Conservation (phyloP, 2,797 vertebrate species). For the Catamblyrhynchus diadema region DNA sequence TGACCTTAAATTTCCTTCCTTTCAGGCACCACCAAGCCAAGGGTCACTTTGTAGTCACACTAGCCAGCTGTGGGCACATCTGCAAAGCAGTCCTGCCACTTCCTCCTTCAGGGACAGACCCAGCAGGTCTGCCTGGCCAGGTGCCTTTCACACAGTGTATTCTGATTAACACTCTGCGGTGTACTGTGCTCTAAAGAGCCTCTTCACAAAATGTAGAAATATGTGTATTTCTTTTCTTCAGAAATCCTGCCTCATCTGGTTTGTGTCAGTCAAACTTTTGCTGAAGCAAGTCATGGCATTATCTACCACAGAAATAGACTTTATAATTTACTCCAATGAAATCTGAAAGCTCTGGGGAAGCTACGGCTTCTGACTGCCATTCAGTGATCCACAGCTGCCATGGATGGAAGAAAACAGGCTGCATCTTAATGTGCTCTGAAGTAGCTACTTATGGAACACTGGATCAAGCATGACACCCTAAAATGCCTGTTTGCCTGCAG, state of each 20-base stretch:
- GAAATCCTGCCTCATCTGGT: not conserved
- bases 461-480: not conserved
- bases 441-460: not conserved
- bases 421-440: not conserved
- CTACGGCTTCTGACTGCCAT: not conserved
- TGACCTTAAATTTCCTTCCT: not conserved
- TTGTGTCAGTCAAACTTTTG: not conserved
- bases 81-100: rapidly evolving
- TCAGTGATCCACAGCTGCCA: not conserved
- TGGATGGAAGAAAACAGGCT: not conserved
- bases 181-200: not conserved
- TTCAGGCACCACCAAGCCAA: not conserved
- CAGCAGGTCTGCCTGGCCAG: not conserved
- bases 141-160: not conserved
- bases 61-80: not conserved
- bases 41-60: not conserved
- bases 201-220: not conserved
- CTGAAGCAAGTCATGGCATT: not conserved
- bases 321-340: not conserved
- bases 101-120: not conserved
- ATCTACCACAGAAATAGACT: not conserved
- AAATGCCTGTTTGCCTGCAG: not conserved
- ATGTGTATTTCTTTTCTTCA: not conserved
- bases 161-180: not conserved
- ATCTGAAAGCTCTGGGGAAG: not conserved